These are phyloP conservation scores for Uria lomvia DNA, from an alignment of 2,113 vertebrate species.

Conservation along the genomic window DNA sequence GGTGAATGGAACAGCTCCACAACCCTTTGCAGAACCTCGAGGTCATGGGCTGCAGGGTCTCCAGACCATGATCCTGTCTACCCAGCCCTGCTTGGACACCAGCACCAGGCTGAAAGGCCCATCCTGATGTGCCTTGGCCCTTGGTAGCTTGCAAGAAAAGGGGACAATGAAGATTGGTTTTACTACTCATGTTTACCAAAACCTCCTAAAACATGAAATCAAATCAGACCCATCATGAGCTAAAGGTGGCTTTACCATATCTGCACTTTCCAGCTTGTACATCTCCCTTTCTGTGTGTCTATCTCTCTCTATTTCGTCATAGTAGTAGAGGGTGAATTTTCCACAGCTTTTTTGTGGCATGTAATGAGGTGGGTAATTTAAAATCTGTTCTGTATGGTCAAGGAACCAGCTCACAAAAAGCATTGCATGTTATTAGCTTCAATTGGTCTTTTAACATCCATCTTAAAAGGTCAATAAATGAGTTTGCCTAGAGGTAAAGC, in stretches of 20 bases:
- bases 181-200: not conserved
- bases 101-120: not conserved
- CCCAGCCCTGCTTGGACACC: not conserved
- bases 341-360: not conserved
- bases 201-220: not conserved
- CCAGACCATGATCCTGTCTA: not conserved
- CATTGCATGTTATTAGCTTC: not conserved
- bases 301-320: accelerated
- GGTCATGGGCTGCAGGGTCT: not conserved
- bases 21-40: not conserved
- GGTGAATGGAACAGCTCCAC: not conserved
- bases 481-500: slow-evolving; percentile 22
- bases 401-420: not conserved
- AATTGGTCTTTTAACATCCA: slow-evolving; percentile 19
- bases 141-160: not conserved
- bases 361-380: slow-evolving; percentile 21
- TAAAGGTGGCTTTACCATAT: not conserved
- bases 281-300: not conserved
- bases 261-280: not conserved
- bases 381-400: not conserved
- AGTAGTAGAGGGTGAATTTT: not conserved
- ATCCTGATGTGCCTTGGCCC: not conserved
- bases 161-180: not conserved
- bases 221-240: not conserved
- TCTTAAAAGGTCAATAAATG: slow-evolving; percentile 52